Evolutionary conservation across 2,113 vertebrate genomes (phyloP).

Genomic region (Entomyzon cyanotis): DNA sequence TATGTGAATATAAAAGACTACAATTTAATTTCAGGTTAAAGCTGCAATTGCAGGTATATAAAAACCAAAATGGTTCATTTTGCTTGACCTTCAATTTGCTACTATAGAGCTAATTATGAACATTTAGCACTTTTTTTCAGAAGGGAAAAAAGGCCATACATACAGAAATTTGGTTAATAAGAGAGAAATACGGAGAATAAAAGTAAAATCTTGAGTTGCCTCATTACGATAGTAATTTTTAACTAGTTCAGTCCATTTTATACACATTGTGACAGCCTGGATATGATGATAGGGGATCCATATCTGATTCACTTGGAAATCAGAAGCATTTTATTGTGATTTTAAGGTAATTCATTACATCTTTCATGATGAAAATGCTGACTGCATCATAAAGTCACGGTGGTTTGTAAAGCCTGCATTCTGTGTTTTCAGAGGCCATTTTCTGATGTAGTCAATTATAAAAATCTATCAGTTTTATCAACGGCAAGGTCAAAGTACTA

Average conservation of each 20-base stretch:
- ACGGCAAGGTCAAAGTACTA: not conserved
- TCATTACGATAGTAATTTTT: not conserved
- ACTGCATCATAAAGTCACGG: rapidly evolving
- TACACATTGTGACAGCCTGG: not conserved
- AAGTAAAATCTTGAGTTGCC: not conserved
- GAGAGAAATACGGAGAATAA: not conserved
- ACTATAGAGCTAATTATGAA: not conserved
- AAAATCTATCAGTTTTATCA: not conserved
- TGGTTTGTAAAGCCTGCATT: not conserved
- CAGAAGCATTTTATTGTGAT: not conserved
- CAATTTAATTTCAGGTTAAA: not conserved
- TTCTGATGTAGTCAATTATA: not conserved
- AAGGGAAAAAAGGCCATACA: not conserved
- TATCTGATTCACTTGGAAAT: not conserved
- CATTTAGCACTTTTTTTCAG: not conserved
- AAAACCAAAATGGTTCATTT: not conserved
- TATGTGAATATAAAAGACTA: not conserved
- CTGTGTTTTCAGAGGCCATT: not conserved
- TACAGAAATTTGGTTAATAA: not conserved
- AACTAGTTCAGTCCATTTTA: not conserved
- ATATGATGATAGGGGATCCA: not conserved
- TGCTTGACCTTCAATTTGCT: not conserved
- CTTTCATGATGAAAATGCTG: not conserved
- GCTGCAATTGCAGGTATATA: not conserved
- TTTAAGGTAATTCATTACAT: not conserved